Evolutionary conservation across 2,888 invertebrate genomes (phyloP).

Genomic region (Dynastes hyllus): DNA sequence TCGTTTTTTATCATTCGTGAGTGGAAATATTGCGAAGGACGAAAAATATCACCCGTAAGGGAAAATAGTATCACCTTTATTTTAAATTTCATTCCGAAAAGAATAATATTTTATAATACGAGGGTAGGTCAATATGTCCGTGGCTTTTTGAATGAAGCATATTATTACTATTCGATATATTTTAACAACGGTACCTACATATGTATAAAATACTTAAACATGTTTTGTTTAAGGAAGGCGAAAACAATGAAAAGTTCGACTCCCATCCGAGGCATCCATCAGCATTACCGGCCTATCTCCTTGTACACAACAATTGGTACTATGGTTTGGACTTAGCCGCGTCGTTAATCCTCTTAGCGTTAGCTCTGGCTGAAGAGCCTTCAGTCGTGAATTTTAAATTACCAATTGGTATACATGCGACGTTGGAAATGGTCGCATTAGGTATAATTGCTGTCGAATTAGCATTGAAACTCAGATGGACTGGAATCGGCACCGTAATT

Average conservation of each 20-base stretch:
- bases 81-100: too few species aligned
- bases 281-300: slow-evolving; percentile 88
- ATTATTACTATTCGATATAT: too few species aligned
- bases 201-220: neutral
- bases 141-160: too few species aligned
- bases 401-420: slow-evolving; percentile 86
- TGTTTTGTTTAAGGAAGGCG: slow-evolving; percentile 81
- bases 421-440: slow-evolving; percentile 85
- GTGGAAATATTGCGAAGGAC: too few species aligned
- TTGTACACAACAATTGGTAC: slow-evolving; percentile 92
- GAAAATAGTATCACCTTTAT: too few species aligned
- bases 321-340: slow-evolving; percentile 86
- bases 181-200: too few species aligned
- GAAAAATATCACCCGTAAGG: too few species aligned
- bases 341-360: slow-evolving; percentile 81
- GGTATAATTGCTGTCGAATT: slow-evolving; percentile 85
- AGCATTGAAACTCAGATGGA: slow-evolving; percentile 88
- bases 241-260: slow-evolving; percentile 93
- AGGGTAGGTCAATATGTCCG: too few species aligned
- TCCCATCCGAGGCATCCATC: slow-evolving; percentile 89
- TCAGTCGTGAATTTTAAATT: slow-evolving; percentile 82
- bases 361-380: slow-evolving; percentile 88
- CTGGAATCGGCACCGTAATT: slow-evolving; percentile 87
- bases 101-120: too few species aligned
- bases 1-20: too few species aligned